Evolutionary conservation across 37 sponge, comb jelly and placozoan genomes (phyloP), one percentile per base, ranked within the genome.

Genomic region (Aphrocallistes beatrix): DNA sequence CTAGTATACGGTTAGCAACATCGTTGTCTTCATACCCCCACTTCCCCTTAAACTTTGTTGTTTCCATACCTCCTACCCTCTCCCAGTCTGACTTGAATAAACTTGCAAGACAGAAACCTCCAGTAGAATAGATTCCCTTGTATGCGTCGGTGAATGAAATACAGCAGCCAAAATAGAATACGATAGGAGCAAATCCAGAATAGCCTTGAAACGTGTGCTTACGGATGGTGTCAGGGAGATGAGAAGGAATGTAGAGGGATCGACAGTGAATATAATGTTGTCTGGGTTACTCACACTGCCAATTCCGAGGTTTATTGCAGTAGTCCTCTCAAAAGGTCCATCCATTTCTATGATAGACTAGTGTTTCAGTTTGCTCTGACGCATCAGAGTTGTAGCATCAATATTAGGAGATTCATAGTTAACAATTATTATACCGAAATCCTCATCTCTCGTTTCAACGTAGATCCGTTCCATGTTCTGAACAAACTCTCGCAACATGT

Each of bases 11-110:
- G 0, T 83, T 39, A 21, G 45, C 83, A 0, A 83, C 39, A 21
- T 83, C 83, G 42, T 39, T 39, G 37, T 83, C 83, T 30, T 83
- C 83, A 0, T 23, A 38, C 30, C 83, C 83, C 83, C 83, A 83
- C 37, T 39, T 83, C 1, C 45, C 83, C 45, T 83, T 83, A 30
- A 83, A 83, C 83, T 37, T 23, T 23, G 23, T 39, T 0, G 45
- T 30, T 19, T 83, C 28, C 83, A 83, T 83, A 1, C 83, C 83
- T 39, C 83, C 83, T 0, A 83, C 83, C 23, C 1, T 39, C 0
- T 36, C 37, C 83, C 83, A 83, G 3, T 83, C 83, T 38, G 83
- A 83, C 37, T 83, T 83, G 83, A 38, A 83, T 30, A 83, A 39
- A 30, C 42, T 30, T 19, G 38, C 36, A 23, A 83, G 83, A 38